These are phyloP conservation scores for Phylloscopus trochilus DNA, from an alignment of 2,113 vertebrate species.

Conservation along the genomic window DNA sequence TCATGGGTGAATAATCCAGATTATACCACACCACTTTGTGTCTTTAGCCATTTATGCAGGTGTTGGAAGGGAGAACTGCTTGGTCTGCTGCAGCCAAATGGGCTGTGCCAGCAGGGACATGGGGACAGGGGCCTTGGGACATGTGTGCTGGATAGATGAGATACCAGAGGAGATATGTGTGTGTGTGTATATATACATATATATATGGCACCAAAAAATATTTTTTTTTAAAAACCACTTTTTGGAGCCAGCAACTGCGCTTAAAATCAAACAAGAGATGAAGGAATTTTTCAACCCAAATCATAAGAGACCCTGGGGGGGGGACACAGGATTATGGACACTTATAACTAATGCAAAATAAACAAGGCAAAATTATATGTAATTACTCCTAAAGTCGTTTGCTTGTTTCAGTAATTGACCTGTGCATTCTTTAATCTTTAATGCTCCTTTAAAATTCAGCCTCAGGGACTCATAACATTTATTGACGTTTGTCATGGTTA, in stretches of 20 bases:
- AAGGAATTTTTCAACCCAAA: constrained; percentile 64
- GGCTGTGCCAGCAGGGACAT: not conserved
- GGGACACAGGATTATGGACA: constrained; percentile 57
- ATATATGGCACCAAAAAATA: not conserved
- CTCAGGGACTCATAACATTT: constrained; percentile 66
- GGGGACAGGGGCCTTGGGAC: not conserved
- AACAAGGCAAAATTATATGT: constrained; percentile 71
- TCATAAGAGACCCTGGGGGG: constrained; percentile 24
- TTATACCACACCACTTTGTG: not conserved
- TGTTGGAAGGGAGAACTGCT: not conserved
- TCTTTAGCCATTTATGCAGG: not conserved
- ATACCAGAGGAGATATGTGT: rapidly evolving
- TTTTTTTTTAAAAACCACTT: not conserved
- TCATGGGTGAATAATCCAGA: not conserved
- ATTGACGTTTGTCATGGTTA: constrained; percentile 68
- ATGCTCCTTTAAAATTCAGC: constrained; percentile 72
- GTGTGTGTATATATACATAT: rapidly evolving
- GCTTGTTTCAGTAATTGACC: constrained; percentile 72
- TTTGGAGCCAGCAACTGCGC: not conserved
- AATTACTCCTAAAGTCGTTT: constrained; percentile 72
- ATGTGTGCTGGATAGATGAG: rapidly evolving
- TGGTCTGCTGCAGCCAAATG: not conserved
- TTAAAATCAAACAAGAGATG: constrained; percentile 39
- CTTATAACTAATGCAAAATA: constrained; percentile 71
- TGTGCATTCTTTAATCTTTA: constrained; percentile 73